Percentiles rank a stretch among this genome's conserved stretches.
Conservation (phyloP, 2,888 invertebrate species). For the Tridacna gigas region DNA sequence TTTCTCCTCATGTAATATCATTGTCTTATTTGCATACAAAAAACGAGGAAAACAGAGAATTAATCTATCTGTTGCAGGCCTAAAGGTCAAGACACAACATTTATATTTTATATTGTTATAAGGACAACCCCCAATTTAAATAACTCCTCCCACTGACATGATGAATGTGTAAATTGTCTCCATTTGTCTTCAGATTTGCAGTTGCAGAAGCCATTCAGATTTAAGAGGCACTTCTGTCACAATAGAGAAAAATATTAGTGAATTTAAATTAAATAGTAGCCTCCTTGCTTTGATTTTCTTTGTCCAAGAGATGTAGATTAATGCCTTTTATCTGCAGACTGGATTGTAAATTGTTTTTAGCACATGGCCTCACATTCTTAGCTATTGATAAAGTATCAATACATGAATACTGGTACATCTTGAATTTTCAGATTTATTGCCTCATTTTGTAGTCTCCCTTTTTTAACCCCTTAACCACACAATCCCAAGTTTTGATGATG, state of each 20-base stretch:
- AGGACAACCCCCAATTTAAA: conserved; percentile 16
- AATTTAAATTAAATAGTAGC: conserved; percentile 21
- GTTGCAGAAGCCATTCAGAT: conserved; percentile 24
- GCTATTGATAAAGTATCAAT: not conserved
- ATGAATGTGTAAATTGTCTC: conserved; percentile 20
- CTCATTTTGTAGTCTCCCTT: no score
- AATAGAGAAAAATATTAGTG: conserved; percentile 11
- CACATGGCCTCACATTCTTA: not conserved
- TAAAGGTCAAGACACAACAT: conserved; percentile 1
- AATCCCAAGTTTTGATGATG: no score
- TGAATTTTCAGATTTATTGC: no score
- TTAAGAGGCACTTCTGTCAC: conserved; percentile 19
- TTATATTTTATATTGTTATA: conserved; percentile 14
- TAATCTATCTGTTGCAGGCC: not conserved
- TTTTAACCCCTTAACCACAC: no score
- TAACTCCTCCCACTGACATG: conserved; percentile 20
- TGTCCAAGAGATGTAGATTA: conserved; percentile 5
- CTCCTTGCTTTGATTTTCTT: conserved; percentile 12
- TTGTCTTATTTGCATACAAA: not conserved
- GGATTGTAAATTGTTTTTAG: conserved; percentile 18
- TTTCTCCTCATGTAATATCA: not conserved
- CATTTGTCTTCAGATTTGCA: conserved; percentile 24
- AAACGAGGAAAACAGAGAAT: not conserved
- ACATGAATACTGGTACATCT: no score
- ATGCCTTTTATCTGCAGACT: conserved; percentile 1